Conservation (phyloP, 2,888 invertebrate genomes). For the Trissolcus brochymenae region DNA sequence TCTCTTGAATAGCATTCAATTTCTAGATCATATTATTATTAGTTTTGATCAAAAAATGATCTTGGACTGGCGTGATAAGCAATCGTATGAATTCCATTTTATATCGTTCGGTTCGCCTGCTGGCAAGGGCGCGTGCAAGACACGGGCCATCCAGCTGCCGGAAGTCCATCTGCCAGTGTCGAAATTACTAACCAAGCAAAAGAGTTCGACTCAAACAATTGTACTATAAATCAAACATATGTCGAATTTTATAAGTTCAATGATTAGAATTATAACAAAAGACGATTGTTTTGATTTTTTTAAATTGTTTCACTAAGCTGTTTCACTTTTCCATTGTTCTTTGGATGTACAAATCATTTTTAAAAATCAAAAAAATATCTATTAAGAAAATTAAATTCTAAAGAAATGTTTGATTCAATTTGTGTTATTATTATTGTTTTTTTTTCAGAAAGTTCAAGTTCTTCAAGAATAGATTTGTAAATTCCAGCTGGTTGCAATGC, state of each 20-base stretch:
- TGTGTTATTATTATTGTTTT: too few species aligned
- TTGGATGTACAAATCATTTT: too few species aligned
- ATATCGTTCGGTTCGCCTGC: conserved; percentile 57
- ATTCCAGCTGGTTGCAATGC: neutral
- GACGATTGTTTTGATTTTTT: too few species aligned
- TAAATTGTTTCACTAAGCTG: too few species aligned
- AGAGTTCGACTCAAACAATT: conserved; percentile 57
- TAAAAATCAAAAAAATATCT: too few species aligned
- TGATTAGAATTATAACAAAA: neutral
- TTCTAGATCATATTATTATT: too few species aligned
- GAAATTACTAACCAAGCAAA: conserved; percentile 64
- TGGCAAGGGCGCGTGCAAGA: conserved; percentile 70
- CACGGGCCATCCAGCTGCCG: conserved; percentile 72
- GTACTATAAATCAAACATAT: conserved; percentile 33
- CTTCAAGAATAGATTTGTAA: neutral
- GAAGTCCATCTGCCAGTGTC: conserved; percentile 74
- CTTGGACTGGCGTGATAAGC: conserved; percentile 57
- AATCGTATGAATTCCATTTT: conserved; percentile 61
- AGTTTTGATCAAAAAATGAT: too few species aligned
- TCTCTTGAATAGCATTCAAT: too few species aligned
- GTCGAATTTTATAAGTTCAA: conserved; percentile 11
- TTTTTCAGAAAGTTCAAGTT: neutral
- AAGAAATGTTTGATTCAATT: too few species aligned
- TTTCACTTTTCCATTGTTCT: too few species aligned
- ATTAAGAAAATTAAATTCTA: too few species aligned